Percentiles rank a stretch among this genome's conserved stretches.
These are phyloP conservation scores for Micrasema minimum DNA, from an alignment of 1,140 invertebrate species.

Conservation along the genomic window DNA sequence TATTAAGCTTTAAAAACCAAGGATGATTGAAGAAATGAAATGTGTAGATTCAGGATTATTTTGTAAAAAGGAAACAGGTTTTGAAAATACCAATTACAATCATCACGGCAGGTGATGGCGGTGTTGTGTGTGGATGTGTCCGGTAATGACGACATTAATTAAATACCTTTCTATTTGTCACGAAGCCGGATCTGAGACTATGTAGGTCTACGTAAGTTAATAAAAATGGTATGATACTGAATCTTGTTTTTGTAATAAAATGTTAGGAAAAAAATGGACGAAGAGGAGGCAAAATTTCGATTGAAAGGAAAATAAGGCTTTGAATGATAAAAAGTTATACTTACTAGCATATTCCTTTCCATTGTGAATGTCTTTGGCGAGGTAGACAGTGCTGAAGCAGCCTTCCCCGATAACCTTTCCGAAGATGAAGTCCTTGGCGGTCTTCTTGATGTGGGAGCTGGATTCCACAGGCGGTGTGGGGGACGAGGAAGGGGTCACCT, in stretches of 20 bases:
- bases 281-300: too few relatives aligned
- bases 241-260: too few relatives aligned
- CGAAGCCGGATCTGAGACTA: constrained; percentile 1
- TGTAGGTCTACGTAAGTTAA: neutral
- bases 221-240: neutral
- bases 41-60: too few relatives aligned
- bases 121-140: constrained; percentile 6
- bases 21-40: too few relatives aligned
- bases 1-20: too few relatives aligned
- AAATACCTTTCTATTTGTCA: constrained; percentile 34
- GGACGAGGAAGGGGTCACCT: constrained; percentile 53
- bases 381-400: constrained; percentile 94
- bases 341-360: constrained; percentile 94
- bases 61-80: constrained; percentile 26
- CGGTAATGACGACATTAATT: constrained; percentile 25
- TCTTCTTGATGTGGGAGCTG: constrained; percentile 72
- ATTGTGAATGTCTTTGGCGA: constrained; percentile 91
- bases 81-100: constrained; percentile 19
- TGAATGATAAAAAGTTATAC: too few relatives aligned
- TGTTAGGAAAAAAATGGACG: neutral
- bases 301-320: too few relatives aligned
- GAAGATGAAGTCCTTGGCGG: constrained; percentile 92
- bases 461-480: constrained; percentile 53
- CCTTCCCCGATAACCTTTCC: constrained; percentile 96
- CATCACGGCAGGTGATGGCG: constrained; percentile 18